Conservation (phyloP, 2,113 vertebrate genomes). For the Cariama cristata region DNA sequence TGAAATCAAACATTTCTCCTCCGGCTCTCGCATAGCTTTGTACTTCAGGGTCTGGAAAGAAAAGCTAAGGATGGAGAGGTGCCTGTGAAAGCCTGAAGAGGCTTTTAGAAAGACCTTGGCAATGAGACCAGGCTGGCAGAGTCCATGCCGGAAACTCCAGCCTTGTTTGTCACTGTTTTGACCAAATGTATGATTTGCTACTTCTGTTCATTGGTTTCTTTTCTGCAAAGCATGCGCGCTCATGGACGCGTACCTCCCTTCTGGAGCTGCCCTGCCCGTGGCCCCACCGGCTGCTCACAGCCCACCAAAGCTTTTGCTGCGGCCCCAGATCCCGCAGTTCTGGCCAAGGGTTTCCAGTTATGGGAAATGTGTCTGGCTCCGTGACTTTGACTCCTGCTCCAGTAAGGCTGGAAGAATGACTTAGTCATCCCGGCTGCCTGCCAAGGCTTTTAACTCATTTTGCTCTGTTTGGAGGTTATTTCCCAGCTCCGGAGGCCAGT, state of each 20-base stretch:
- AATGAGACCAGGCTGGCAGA: background rate
- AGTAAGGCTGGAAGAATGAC: slow-evolving; percentile 30
- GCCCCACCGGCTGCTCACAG: fast-evolving
- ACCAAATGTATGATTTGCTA: background rate
- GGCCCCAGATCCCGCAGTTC: fast-evolving
- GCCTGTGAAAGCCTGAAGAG: background rate
- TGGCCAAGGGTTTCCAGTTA: background rate
- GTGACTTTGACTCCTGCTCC: background rate
- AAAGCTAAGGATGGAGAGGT: background rate
- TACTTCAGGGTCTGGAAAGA: background rate
- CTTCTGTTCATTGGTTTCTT: background rate
- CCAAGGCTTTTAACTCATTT: slow-evolving; percentile 10
- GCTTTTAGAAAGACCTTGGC: background rate
- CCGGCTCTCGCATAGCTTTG: background rate
- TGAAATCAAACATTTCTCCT: background rate
- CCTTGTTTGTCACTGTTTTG: background rate
- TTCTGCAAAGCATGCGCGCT: background rate
- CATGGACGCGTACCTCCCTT: fast-evolving
- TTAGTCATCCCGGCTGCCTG: background rate
- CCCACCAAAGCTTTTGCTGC: background rate
- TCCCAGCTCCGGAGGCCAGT: background rate
- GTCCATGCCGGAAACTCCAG: background rate
- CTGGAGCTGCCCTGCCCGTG: background rate
- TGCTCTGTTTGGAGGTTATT: background rate
- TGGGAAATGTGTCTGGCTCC: background rate